phyloP scores from a whole-genome alignment of 2,113 vertebrate species.

The Gobius niger region DNA sequence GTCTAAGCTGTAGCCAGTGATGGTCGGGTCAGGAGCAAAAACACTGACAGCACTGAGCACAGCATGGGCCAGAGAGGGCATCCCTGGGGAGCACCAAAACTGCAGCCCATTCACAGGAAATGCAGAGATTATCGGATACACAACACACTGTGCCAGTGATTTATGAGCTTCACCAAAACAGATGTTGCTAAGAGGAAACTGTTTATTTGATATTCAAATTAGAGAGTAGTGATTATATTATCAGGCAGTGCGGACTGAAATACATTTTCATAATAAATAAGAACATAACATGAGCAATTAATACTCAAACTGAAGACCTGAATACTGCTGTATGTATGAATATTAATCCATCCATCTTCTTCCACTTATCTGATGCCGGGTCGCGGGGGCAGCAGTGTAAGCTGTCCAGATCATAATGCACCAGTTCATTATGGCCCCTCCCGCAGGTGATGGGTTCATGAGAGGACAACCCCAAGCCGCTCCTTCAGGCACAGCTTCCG shows the following conservation, averaged over 20 bases:
- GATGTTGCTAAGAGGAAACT: neutral
- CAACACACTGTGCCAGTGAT: neutral
- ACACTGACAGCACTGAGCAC: neutral
- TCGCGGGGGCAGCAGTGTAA: no score
- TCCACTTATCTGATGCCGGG: no score
- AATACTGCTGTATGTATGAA: no score
- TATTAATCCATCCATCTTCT: no score
- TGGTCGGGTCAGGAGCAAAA: slow-evolving; percentile 4
- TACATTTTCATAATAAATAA: neutral
- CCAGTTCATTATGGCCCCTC: no score
- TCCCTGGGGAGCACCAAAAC: neutral
- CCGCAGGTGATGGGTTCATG: no score
- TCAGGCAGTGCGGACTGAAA: neutral
- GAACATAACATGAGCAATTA: no score
- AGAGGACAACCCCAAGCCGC: no score
- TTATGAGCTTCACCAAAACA: slow-evolving; percentile 1
- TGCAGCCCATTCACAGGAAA: neutral
- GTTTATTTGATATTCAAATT: neutral
- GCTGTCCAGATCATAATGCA: no score
- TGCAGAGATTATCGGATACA: neutral
- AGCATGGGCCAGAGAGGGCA: neutral
- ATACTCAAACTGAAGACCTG: no score
- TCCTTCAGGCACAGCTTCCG: no score
- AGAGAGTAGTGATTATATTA: neutral
- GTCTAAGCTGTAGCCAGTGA: neutral